Evolutionary conservation across 2,113 vertebrate genomes (phyloP).

Genomic region (Calonectris borealis): DNA sequence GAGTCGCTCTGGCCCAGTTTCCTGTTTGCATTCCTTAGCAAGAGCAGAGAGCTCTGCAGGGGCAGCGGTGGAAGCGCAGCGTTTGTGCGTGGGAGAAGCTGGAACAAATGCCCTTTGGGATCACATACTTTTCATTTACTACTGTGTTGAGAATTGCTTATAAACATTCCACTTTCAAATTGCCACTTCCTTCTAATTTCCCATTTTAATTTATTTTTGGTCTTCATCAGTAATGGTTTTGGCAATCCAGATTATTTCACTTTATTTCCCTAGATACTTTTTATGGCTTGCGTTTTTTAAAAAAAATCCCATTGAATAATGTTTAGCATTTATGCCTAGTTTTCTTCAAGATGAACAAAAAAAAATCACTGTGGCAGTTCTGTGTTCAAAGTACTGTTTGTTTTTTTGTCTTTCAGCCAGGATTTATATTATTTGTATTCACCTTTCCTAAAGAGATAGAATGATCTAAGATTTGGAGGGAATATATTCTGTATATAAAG

Average conservation of each 20-base stretch:
- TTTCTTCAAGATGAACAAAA: neutral
- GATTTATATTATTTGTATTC: neutral
- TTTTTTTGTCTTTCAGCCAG: neutral
- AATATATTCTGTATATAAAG: neutral
- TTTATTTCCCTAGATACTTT: neutral
- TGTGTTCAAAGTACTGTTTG: neutral
- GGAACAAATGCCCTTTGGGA: neutral
- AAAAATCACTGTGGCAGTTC: neutral
- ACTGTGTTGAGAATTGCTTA: neutral
- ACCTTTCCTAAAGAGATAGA: neutral
- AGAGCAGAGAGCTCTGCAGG: neutral
- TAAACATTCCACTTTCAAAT: neutral
- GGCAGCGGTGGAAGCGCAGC: neutral
- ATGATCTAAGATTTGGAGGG: neutral
- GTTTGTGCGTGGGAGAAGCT: neutral
- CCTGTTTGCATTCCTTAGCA: neutral
- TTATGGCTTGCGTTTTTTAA: neutral
- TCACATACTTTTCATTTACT: neutral
- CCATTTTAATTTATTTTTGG: neutral
- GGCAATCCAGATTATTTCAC: neutral
- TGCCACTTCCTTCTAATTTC: neutral
- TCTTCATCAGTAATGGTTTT: neutral
- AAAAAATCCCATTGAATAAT: neutral
- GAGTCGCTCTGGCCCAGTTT: fast-evolving
- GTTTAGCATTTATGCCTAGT: neutral